These are phyloP conservation scores for Ifrita kowaldi DNA, from an alignment of 2,113 vertebrate genomes.

Conservation along the genomic window DNA sequence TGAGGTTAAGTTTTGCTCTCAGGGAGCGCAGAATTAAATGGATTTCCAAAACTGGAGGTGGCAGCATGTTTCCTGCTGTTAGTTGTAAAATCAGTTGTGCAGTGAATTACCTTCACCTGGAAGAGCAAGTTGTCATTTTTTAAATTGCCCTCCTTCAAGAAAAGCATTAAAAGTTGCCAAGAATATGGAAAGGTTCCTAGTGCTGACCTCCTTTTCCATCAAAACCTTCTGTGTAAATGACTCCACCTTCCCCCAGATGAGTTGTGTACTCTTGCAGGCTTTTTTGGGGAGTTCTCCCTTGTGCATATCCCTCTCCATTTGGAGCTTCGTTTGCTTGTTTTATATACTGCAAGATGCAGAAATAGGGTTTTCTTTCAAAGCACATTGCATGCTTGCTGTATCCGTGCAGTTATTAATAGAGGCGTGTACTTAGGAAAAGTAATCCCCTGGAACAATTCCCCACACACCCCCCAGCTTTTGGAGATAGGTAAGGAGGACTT, in stretches of 20 bases:
- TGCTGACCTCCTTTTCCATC: constrained; percentile 22
- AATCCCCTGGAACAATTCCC: not conserved
- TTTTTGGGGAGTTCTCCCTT: constrained; percentile 8
- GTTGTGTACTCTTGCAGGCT: not conserved
- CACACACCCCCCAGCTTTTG: not conserved
- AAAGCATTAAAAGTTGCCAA: constrained; percentile 16
- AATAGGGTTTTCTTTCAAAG: not conserved
- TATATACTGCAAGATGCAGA: not conserved
- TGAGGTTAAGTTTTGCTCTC: not conserved
- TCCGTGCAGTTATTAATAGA: not conserved
- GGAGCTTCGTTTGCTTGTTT: not conserved
- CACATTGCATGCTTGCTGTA: not conserved
- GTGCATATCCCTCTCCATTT: not conserved
- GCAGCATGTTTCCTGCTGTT: not conserved
- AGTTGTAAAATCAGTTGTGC: not conserved
- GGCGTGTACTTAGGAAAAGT: not conserved
- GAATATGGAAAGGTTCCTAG: not conserved
- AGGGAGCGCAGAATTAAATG: not conserved
- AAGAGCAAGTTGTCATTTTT: constrained; percentile 35
- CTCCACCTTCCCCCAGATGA: not conserved
- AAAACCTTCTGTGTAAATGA: not conserved
- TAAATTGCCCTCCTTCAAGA: constrained; percentile 12
- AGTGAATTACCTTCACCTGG: not conserved
- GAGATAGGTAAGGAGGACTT: constrained; percentile 31
- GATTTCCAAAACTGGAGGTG: constrained; percentile 2